Evolutionary conservation across 2,888 invertebrate species (phyloP).

Genomic region (Xanthorhoe designata): DNA sequence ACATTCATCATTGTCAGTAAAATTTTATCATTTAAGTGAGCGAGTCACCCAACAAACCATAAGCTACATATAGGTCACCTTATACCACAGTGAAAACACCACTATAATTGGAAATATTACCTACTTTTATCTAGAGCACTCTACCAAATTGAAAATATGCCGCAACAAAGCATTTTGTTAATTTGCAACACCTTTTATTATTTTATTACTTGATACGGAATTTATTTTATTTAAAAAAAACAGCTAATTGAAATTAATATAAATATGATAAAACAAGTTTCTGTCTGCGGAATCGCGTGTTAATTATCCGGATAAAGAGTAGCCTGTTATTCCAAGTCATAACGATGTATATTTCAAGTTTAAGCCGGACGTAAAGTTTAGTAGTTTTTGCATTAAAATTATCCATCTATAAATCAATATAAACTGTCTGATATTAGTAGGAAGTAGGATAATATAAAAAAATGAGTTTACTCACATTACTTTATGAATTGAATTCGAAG

Average conservation of each 20-base stretch:
- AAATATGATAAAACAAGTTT: too few species aligned
- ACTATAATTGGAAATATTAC: constrained; percentile 28
- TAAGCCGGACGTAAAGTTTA: too few species aligned
- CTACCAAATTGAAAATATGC: constrained; percentile 34
- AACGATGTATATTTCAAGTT: too few species aligned
- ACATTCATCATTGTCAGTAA: too few species aligned
- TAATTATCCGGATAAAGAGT: too few species aligned
- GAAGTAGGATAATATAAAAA: too few species aligned
- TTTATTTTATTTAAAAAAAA: background rate
- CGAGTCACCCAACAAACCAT: background rate
- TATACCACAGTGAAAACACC: constrained; percentile 1
- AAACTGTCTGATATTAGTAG: too few species aligned
- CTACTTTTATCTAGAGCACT: constrained; percentile 34
- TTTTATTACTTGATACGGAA: constrained; percentile 15
- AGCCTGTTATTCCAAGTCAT: too few species aligned
- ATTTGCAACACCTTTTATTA: constrained; percentile 18
- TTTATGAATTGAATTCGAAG: background rate
- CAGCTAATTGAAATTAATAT: too few species aligned
- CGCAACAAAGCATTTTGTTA: constrained; percentile 27
- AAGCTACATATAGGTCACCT: background rate
- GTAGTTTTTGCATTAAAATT: too few species aligned
- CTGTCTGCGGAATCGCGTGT: too few species aligned
- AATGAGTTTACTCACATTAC: background rate
- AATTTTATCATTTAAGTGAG: background rate
- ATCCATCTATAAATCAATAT: too few species aligned